Base-by-base conservation (phyloP, 2,797 vertebrate genomes). In the Cygnus olor region DNA sequence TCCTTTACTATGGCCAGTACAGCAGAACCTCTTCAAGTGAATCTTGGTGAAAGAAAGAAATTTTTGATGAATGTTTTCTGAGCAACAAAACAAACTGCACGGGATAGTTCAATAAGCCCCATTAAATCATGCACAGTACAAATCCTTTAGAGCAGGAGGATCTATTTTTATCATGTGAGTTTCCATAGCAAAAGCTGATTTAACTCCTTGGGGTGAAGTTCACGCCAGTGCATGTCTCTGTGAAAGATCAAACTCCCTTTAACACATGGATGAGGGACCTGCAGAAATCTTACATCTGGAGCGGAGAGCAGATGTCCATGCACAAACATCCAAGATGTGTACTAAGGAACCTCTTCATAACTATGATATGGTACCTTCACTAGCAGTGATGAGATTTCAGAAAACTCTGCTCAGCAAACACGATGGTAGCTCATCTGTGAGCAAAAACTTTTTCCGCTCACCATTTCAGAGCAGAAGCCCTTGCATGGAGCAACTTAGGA, bases 121-220 rank as follows among this genome's bases (percentile, higher is more conserved):
- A 63, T 90, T 94, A 96, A 95, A 95, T 95, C 93, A 91, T 42
- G 51, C 58, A n/a, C 21, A 28, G 72, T 61, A 64, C 89, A 91
- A 92, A 80, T 78, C 93, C 87, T 64, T 82, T 70, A 64, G 86
- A 91, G 79, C 65, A 51, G 80, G 70, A 94, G 73, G 80, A 81
- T 94, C 85, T 96, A 71, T 95, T 96, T 96, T 95, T 92, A 72
- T 93, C 89, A n/a, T 91, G 92, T 83, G 82, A 87, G 72, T 92
- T 96, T 95, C 89, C 79, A 91, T 61, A 79, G 87, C 60, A 94
- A 89, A 85, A 89, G 49, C 78, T 93, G 93, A 90, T 96, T 96
- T 95, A 96, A 96, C 95, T 85, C 90, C 79, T 94, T 88, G 79
- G 84, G 91, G 93, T 95, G 81, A 90, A 85, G 95, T 93, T 96